Conservation (phyloP, 2,113 vertebrate genomes). For the Sturnira hondurensis region DNA sequence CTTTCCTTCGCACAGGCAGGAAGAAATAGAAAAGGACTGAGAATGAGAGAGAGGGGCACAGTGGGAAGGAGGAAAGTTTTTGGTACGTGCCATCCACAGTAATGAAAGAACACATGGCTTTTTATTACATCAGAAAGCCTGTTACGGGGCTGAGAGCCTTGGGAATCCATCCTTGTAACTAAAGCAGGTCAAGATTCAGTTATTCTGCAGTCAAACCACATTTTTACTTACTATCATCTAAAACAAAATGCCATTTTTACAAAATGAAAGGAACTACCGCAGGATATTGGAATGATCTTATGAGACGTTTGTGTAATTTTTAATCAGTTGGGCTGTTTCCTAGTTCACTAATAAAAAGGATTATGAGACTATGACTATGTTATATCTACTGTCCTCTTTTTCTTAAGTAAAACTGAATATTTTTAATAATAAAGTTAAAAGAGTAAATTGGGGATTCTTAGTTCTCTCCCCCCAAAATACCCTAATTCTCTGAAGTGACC, state of each 20-base stretch:
- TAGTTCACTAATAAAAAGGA: slow-evolving; percentile 40
- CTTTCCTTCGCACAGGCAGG: background rate
- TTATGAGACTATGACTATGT: background rate
- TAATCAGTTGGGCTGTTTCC: background rate
- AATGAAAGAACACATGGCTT: background rate
- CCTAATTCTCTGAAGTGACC: slow-evolving; percentile 6
- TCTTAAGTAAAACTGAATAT: background rate
- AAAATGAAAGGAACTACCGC: background rate
- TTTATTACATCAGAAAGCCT: background rate
- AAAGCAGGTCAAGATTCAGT: background rate
- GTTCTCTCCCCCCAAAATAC: background rate
- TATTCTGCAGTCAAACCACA: background rate
- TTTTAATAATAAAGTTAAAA: slow-evolving; percentile 37
- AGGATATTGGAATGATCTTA: background rate
- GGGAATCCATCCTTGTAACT: background rate
- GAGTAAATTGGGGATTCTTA: background rate
- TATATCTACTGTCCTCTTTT: background rate
- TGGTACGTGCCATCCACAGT: background rate
- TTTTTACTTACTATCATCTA: slow-evolving; percentile 6
- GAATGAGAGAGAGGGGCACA: background rate
- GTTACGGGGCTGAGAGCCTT: background rate
- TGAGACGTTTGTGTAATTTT: background rate
- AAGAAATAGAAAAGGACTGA: background rate
- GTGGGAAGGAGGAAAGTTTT: too few species aligned
- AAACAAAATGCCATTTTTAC: slow-evolving; percentile 20